A percentile compares a stretch with the other conserved stretches of the same genome.
These are phyloP conservation scores for Acipenser oxyrinchus DNA, from an alignment of 2,797 vertebrate species.

Conservation along the genomic window DNA sequence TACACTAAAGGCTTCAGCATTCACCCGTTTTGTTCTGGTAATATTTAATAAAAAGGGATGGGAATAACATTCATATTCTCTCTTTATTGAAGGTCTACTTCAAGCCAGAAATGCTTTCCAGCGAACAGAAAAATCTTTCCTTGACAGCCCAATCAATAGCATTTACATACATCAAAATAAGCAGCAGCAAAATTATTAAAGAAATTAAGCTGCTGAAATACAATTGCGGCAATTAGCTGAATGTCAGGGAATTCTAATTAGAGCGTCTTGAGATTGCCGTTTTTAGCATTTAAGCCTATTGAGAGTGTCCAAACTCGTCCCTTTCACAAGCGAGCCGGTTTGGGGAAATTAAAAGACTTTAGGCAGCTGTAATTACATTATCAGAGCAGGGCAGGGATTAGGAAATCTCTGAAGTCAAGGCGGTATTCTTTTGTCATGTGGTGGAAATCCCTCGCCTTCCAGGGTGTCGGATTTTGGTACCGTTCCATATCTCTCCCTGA, in stretches of 20 bases:
- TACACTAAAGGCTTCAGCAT: too few species aligned
- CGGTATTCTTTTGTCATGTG: slow-evolving; percentile 89
- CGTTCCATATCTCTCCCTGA: slow-evolving; percentile 84
- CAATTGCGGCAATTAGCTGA: slow-evolving; percentile 98
- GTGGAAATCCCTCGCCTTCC: slow-evolving; percentile 86
- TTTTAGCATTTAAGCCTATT: slow-evolving; percentile 83
- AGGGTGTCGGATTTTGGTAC: slow-evolving; percentile 77
- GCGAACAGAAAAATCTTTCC: slow-evolving; percentile 18
- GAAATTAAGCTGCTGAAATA: slow-evolving; percentile 92
- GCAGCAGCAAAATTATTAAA: slow-evolving; percentile 84
- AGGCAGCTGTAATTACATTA: slow-evolving; percentile 99
- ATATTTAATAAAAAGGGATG: slow-evolving; percentile 64
- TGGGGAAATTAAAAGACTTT: slow-evolving; percentile 92
- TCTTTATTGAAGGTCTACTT: slow-evolving; percentile 48
- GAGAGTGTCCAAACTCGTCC: slow-evolving; percentile 72
- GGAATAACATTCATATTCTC: slow-evolving; percentile 64
- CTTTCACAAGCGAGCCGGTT: slow-evolving; percentile 79
- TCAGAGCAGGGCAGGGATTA: slow-evolving; percentile 96
- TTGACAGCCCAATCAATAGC: slow-evolving; percentile 56
- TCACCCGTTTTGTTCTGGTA: neutral
- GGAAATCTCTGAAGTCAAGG: slow-evolving; percentile 98
- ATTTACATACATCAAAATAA: slow-evolving; percentile 83
- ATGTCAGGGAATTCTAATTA: slow-evolving; percentile 99
- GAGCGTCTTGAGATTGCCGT: slow-evolving; percentile 84
- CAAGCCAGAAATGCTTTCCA: slow-evolving; percentile 46